These are phyloP conservation scores for Leptopilina drosophilae DNA, from an alignment of 2,888 invertebrate genomes.

Conservation along the genomic window DNA sequence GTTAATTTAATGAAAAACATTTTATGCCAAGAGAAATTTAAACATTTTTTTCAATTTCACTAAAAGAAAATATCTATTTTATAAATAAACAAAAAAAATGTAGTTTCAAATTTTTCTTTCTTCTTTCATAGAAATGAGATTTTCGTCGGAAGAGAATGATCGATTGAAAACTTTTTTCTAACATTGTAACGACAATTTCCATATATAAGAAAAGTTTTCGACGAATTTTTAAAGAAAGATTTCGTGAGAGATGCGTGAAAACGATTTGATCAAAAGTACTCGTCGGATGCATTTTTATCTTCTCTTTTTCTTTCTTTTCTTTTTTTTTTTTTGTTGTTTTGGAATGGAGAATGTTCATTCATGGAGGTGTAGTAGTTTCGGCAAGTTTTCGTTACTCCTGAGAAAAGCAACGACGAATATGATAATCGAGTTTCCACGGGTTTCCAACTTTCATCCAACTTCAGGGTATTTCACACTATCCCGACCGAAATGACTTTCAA, in stretches of 20 bases:
- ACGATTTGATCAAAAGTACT: not conserved
- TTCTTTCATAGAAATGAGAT: too few species aligned
- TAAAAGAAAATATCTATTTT: too few species aligned
- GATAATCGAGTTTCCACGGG: conserved; percentile 36
- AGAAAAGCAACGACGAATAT: conserved; percentile 38
- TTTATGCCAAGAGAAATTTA: too few species aligned
- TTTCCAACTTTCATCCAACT: conserved; percentile 36
- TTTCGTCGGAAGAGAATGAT: too few species aligned
- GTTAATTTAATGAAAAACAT: too few species aligned
- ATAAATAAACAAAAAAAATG: too few species aligned
- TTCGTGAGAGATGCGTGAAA: conserved; percentile 17
- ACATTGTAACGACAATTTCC: too few species aligned
- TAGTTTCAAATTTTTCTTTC: too few species aligned
- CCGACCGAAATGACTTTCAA: conserved; percentile 24
- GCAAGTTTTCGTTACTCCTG: conserved; percentile 29
- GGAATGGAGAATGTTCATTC: conserved; percentile 11
- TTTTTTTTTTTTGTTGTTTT: not conserved
- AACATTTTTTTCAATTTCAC: too few species aligned
- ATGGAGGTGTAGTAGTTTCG: conserved; percentile 6
- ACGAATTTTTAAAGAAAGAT: not conserved
- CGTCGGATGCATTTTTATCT: too few species aligned
- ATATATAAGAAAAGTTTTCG: too few species aligned
- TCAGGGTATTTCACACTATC: conserved; percentile 30
- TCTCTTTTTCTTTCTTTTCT: not conserved
- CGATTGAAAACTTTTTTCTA: too few species aligned